Percentiles rank a stretch among this genome's conserved stretches.
Conservation (phyloP, 2,113 vertebrate species). For the Eclectus roratus region DNA sequence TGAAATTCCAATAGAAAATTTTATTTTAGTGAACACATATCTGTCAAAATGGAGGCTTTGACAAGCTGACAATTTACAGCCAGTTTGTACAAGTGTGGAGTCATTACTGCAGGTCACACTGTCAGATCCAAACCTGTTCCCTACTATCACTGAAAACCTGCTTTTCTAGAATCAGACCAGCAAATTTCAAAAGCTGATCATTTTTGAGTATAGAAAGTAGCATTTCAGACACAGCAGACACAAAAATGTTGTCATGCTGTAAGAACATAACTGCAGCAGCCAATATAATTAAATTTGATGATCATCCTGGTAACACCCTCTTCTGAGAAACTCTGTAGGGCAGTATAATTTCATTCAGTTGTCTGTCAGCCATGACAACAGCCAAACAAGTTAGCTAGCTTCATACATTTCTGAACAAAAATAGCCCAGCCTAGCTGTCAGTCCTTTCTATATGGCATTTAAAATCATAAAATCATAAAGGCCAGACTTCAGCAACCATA, state of each 20-base stretch:
- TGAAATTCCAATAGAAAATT: not conserved
- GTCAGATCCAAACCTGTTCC: not conserved
- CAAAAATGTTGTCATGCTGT: not conserved
- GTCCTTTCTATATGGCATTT: not conserved
- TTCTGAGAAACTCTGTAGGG: not conserved
- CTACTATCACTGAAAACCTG: not conserved
- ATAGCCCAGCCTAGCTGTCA: not conserved
- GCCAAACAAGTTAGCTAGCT: not conserved
- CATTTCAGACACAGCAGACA: not conserved
- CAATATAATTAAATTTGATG: not conserved
- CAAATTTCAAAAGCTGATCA: not conserved
- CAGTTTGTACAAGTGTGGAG: not conserved
- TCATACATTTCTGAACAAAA: not conserved
- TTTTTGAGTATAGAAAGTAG: not conserved
- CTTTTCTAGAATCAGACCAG: not conserved
- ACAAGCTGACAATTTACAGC: not conserved
- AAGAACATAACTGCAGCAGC: not conserved
- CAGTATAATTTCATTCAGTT: not conserved
- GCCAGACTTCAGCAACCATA: not conserved
- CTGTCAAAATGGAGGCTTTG: not conserved
- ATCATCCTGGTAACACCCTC: not conserved
- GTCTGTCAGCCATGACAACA: not conserved
- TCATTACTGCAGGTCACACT: not conserved
- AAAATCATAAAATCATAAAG: not conserved
- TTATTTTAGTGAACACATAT: not conserved